Percentiles rank a stretch among this genome's conserved stretches.
Conservation (phyloP, 1,140 invertebrate genomes). For the Zaprionus ornatus region DNA sequence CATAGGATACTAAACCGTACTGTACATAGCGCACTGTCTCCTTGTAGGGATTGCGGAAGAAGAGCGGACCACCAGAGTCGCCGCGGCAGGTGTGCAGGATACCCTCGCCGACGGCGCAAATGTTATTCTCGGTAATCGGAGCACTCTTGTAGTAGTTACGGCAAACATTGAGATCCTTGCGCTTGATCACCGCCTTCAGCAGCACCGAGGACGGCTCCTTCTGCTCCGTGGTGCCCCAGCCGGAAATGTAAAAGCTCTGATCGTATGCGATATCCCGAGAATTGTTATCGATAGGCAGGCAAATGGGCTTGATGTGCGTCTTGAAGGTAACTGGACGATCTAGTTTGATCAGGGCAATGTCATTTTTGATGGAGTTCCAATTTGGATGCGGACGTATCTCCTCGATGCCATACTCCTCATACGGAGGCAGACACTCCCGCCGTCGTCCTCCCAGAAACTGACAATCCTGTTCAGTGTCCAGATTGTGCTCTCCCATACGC, state of each 20-base stretch:
- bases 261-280: slow-evolving; percentile 43
- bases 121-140: slow-evolving; percentile 84
- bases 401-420: slow-evolving; percentile 85
- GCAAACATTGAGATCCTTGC: slow-evolving; percentile 45
- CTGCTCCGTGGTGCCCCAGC: slow-evolving; percentile 69
- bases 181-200: slow-evolving; percentile 49
- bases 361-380: slow-evolving; percentile 86
- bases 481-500: slow-evolving; percentile 87
- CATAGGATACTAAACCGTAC: slow-evolving; percentile 71
- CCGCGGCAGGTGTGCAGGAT: slow-evolving; percentile 88
- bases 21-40: slow-evolving; percentile 54
- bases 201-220: slow-evolving; percentile 25
- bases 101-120: slow-evolving; percentile 88
- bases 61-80: slow-evolving; percentile 90
- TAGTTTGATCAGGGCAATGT: slow-evolving; percentile 87
- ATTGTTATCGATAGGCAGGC: slow-evolving; percentile 57
- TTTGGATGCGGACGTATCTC: slow-evolving; percentile 86
- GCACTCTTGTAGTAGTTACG: slow-evolving; percentile 48
- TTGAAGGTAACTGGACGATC: slow-evolving; percentile 49
- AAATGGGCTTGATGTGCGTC: slow-evolving; percentile 69
- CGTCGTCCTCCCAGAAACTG: slow-evolving; percentile 46
- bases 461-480: slow-evolving; percentile 85
- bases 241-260: slow-evolving; percentile 67
- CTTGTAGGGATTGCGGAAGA: slow-evolving; percentile 54
- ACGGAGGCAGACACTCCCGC: slow-evolving; percentile 83